Evolutionary conservation across 2,888 invertebrate species (phyloP).

Genomic region (Microctonus brassicae): DNA sequence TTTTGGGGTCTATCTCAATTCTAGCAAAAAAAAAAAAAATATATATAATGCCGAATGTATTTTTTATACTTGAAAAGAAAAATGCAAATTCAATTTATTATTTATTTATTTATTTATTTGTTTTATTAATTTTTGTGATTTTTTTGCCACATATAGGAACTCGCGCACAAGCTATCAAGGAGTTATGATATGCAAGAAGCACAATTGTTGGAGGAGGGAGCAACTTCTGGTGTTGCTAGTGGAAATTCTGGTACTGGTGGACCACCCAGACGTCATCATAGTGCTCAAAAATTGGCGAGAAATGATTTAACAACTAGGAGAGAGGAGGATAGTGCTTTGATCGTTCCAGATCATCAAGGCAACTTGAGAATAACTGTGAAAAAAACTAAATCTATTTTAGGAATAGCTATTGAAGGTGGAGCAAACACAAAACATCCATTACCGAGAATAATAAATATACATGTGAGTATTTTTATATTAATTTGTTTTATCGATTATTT

Average conservation of each 20-base stretch:
- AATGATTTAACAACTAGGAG: constrained; percentile 60
- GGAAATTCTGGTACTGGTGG: constrained; percentile 59
- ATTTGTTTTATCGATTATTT: background rate
- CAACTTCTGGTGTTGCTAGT: constrained; percentile 40
- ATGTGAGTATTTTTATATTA: constrained; percentile 76
- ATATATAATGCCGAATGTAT: background rate
- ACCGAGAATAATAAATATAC: constrained; percentile 96
- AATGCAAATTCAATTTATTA: background rate
- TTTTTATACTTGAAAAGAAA: constrained; percentile 8
- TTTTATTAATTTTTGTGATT: constrained; percentile 12
- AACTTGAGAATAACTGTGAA: constrained; percentile 90
- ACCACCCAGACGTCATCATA: constrained; percentile 64
- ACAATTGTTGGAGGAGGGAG: constrained; percentile 66
- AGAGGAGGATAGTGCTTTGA: constrained; percentile 82
- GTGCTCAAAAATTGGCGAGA: constrained; percentile 62
- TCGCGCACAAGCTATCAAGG: constrained; percentile 88
- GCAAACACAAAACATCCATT: constrained; percentile 95
- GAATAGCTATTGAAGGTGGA: constrained; percentile 97
- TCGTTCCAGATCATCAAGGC: constrained; percentile 88
- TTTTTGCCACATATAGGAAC: constrained; percentile 74
- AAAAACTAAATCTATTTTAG: constrained; percentile 94
- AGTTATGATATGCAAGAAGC: constrained; percentile 89
- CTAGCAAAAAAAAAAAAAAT: too few relatives aligned
- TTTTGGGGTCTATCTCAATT: constrained; percentile 8
- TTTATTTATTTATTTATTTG: constrained; percentile 4